Evolutionary conservation across 2,888 invertebrate species (phyloP).

Genomic region (Digitonthophagus gazella): DNA sequence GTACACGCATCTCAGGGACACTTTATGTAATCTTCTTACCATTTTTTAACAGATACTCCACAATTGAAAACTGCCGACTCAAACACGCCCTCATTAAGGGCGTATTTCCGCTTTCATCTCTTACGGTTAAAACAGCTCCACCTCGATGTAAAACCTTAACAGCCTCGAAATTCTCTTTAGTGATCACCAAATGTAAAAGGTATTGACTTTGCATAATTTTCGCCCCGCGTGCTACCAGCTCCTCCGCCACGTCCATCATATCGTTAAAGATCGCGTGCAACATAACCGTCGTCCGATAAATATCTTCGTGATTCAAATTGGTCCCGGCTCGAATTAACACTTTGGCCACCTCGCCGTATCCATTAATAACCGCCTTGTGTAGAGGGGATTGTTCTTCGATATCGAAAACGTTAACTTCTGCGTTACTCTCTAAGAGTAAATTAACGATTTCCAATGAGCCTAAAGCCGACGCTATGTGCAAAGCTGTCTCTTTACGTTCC

Average conservation of each 20-base stretch:
- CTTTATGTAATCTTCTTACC: too few species aligned
- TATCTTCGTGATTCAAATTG: conserved; percentile 68
- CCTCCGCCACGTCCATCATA: conserved; percentile 57
- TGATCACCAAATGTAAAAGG: conserved; percentile 66
- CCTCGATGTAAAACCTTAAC: conserved; percentile 58
- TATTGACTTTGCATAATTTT: conserved; percentile 69
- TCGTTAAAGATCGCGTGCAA: conserved; percentile 70
- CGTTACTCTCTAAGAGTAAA: conserved; percentile 44
- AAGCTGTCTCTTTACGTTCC: conserved; percentile 41
- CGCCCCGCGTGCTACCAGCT: conserved; percentile 64
- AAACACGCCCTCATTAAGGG: conserved; percentile 62
- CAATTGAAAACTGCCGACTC: conserved; percentile 49
- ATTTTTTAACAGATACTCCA: conserved; percentile 55
- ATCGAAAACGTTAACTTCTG: conserved; percentile 47
- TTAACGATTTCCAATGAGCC: conserved; percentile 37
- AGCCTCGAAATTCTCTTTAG: conserved; percentile 61
- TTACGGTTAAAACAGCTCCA: conserved; percentile 61
- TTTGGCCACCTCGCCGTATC: conserved; percentile 49
- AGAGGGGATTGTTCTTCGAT: conserved; percentile 54
- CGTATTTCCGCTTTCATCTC: conserved; percentile 66
- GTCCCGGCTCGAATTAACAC: conserved; percentile 59
- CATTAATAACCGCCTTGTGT: conserved; percentile 50
- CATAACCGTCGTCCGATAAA: conserved; percentile 67
- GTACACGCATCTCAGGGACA: too few species aligned
- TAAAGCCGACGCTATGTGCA: conserved; percentile 47